Conservation (phyloP, 2,797 vertebrate species). For the Microhierax caerulescens region DNA sequence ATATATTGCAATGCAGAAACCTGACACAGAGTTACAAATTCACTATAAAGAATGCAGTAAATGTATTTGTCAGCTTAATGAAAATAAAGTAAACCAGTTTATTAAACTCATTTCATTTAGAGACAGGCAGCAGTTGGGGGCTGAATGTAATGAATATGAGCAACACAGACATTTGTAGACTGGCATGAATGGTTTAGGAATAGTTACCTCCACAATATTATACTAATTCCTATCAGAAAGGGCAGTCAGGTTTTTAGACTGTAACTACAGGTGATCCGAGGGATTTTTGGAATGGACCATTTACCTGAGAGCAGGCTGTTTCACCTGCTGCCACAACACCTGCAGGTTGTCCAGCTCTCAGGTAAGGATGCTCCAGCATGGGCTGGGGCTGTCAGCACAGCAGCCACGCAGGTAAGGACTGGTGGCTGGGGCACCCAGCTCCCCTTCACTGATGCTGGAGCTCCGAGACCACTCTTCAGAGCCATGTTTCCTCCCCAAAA, state of each 20-base stretch:
- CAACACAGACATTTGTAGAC: not conserved
- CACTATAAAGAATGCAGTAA: not conserved
- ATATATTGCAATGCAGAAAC: not conserved
- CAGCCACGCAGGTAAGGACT: fast-evolving
- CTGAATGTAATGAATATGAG: fast-evolving
- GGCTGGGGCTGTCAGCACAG: not conserved
- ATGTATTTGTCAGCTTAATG: not conserved
- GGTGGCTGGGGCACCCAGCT: fast-evolving
- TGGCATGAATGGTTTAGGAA: fast-evolving
- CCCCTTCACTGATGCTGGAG: not conserved
- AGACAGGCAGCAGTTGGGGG: not conserved
- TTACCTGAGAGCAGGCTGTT: not conserved
- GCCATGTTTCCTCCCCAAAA: fast-evolving
- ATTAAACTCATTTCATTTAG: not conserved
- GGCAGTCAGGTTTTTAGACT: not conserved
- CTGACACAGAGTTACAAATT: not conserved
- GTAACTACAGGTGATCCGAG: not conserved
- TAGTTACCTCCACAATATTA: not conserved
- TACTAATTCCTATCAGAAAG: not conserved
- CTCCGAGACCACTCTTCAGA: not conserved
- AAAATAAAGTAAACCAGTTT: not conserved
- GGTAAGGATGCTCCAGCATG: not conserved
- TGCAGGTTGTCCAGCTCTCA: fast-evolving
- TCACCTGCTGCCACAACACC: not conserved
- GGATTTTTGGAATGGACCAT: not conserved